Evolutionary conservation across 2,797 vertebrate species (phyloP).

Genomic region (Mycteria americana): DNA sequence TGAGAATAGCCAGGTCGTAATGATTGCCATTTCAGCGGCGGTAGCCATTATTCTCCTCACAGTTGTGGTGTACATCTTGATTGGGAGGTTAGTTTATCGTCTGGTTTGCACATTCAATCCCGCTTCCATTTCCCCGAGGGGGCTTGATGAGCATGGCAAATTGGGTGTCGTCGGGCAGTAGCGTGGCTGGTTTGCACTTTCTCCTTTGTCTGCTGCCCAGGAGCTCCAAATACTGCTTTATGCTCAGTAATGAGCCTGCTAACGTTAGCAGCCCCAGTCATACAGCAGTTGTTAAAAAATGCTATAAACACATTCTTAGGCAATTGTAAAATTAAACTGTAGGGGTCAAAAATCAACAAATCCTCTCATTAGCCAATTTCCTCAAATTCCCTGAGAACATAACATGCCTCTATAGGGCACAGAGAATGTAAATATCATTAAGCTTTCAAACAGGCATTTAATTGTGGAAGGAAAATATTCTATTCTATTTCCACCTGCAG

Average conservation of each 20-base stretch:
- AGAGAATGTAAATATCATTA: conserved; percentile 70
- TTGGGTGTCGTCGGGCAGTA: neutral
- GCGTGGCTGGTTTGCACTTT: neutral
- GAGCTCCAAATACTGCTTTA: neutral
- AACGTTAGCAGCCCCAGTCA: conserved; percentile 39
- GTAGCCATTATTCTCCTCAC: conserved; percentile 94
- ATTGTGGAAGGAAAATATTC: conserved; percentile 60
- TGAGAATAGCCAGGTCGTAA: conserved; percentile 93
- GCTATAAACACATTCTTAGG: conserved; percentile 76
- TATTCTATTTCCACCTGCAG: conserved; percentile 48
- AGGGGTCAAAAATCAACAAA: conserved; percentile 64
- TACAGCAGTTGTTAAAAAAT: conserved; percentile 72
- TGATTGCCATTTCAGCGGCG: conserved; percentile 93
- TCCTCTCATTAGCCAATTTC: conserved; percentile 74
- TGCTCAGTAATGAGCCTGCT: conserved; percentile 50
- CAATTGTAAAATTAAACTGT: conserved; percentile 74
- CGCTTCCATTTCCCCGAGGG: neutral
- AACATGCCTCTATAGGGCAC: conserved; percentile 51
- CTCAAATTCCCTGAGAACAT: conserved; percentile 64
- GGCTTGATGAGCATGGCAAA: neutral
- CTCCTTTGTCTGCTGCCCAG: conserved; percentile 1
- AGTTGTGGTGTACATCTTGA: conserved; percentile 89
- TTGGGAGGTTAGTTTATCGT: conserved; percentile 84
- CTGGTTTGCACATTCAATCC: conserved; percentile 12
- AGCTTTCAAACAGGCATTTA: conserved; percentile 72